phyloP scores from a whole-genome alignment of 2,797 vertebrate species.

The Phaenicophaeus curvirostris region DNA sequence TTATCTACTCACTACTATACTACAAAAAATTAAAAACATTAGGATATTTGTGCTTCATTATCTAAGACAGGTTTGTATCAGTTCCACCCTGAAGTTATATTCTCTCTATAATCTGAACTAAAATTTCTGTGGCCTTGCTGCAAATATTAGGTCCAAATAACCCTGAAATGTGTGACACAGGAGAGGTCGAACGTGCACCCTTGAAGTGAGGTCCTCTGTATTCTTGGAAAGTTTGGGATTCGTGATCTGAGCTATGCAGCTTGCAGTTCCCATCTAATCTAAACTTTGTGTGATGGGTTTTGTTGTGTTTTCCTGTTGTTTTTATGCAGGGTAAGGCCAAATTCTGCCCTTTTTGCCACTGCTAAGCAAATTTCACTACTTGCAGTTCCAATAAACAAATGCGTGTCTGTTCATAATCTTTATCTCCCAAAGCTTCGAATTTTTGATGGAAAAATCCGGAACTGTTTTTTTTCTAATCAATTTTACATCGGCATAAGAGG shows the following conservation, averaged over 20 bases:
- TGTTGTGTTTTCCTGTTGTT: conserved; percentile 22
- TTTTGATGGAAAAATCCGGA: background rate
- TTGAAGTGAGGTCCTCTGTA: conserved; percentile 21
- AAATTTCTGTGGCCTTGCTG: background rate
- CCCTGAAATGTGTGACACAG: background rate
- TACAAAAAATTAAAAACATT: background rate
- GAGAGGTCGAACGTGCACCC: background rate
- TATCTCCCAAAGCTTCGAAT: background rate
- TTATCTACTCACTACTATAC: background rate
- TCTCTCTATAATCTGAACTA: background rate
- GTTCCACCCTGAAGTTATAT: background rate
- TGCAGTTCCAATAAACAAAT: background rate
- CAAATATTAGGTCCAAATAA: background rate
- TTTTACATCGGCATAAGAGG: background rate
- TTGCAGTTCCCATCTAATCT: conserved; percentile 32
- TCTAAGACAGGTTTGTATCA: background rate
- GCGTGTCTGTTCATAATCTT: background rate
- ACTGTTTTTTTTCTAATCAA: background rate
- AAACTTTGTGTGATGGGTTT: background rate
- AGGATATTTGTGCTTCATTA: background rate
- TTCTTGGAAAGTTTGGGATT: conserved; percentile 38
- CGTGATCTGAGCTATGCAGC: background rate
- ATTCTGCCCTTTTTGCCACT: background rate
- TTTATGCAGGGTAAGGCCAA: conserved; percentile 7
- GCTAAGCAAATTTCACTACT: background rate